phyloP scores from a whole-genome alignment of 2,113 vertebrate genomes.

The Polypterus senegalus region DNA sequence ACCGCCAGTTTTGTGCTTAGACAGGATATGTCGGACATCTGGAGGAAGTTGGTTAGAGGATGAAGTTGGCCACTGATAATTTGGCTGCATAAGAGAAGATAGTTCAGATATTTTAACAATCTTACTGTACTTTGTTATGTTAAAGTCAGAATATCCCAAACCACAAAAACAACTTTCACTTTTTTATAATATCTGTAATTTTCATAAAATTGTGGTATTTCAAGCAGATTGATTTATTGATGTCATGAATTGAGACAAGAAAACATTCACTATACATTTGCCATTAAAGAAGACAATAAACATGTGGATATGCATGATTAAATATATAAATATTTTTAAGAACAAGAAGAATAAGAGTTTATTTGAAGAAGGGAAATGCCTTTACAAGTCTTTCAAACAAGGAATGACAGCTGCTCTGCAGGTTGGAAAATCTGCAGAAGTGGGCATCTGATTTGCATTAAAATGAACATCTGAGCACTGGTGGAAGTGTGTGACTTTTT shows the following conservation, averaged over 20 bases:
- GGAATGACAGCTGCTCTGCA: neutral
- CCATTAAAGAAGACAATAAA: no score
- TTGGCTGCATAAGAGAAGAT: constrained; percentile 51
- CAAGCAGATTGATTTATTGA: no score
- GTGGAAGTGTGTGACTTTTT: no score
- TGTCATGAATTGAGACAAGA: no score
- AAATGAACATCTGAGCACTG: neutral
- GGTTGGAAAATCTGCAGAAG: neutral
- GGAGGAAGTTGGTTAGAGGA: constrained; percentile 43
- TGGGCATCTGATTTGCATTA: constrained; percentile 2
- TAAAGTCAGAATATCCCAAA: neutral
- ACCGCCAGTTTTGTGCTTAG: constrained; percentile 35
- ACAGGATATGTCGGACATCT: constrained; percentile 36
- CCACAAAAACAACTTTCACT: neutral
- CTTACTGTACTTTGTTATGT: constrained; percentile 5
- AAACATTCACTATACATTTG: no score
- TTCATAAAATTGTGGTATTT: no score
- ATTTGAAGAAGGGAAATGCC: constrained; percentile 1
- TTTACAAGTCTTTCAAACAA: neutral
- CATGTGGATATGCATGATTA: no score
- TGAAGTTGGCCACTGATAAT: constrained; percentile 43
- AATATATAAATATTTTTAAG: no score
- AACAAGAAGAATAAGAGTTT: no score
- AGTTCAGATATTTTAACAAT: constrained; percentile 39
- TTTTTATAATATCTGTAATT: no score